A percentile compares a stretch with the other conserved stretches of the same genome.
phyloP scores from a whole-genome alignment of 2,888 invertebrate species.

The Allophyes oxyacanthae region DNA sequence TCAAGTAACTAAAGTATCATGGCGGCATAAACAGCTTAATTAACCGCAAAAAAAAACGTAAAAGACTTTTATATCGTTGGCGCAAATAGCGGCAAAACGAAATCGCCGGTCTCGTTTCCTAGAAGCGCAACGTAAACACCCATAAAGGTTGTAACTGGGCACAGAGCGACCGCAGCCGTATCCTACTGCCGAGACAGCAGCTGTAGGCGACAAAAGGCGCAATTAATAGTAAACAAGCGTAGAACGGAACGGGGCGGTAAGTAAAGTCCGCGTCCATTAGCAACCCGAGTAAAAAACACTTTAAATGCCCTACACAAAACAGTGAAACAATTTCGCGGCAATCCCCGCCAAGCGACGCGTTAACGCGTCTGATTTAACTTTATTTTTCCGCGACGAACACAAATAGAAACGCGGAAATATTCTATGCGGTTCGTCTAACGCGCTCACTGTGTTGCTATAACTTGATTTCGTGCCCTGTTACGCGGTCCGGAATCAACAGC shows the following conservation, averaged over 20 bases:
- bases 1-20: constrained; percentile 19
- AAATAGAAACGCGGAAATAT: constrained; percentile 58
- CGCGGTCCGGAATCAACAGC: constrained; percentile 33
- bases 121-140: constrained; percentile 57
- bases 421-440: constrained; percentile 53
- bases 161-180: constrained; percentile 60
- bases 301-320: constrained; percentile 73
- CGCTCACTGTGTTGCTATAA: constrained; percentile 51
- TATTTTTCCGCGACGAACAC: constrained; percentile 69
- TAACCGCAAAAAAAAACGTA: constrained; percentile 28
- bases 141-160: constrained; percentile 63
- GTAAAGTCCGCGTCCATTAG: constrained; percentile 80
- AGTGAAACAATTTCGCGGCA: constrained; percentile 77
- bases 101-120: constrained; percentile 52
- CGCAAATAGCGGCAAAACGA: constrained; percentile 51
- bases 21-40: constrained; percentile 41
- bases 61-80: constrained; percentile 29
- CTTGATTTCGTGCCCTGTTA: constrained; percentile 48
- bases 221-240: constrained; percentile 84
- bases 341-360: constrained; percentile 74
- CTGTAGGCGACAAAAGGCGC: constrained; percentile 83
- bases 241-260: constrained; percentile 71
- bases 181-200: constrained; percentile 65
- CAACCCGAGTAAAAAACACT: constrained; percentile 68
- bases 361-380: constrained; percentile 80